A percentile compares a stretch with the other conserved stretches of the same genome.
Conservation (phyloP, 1,140 invertebrate species). For the Mycetomoellerius zeteki region DNA sequence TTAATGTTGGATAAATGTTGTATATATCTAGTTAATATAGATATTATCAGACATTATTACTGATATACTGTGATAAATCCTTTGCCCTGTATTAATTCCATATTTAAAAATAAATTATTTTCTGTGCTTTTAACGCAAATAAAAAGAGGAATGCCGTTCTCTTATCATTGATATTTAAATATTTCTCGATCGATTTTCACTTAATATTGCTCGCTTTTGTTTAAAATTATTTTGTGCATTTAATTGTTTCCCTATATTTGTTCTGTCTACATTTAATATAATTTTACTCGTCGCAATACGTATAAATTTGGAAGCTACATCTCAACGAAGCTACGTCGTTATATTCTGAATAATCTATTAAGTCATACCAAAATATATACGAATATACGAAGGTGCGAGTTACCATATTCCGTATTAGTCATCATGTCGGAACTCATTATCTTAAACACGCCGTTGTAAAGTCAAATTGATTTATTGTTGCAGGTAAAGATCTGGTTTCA, state of each 20-base stretch:
- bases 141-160: too few species aligned
- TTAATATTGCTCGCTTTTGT: too few species aligned
- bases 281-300: background rate
- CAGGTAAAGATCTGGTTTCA: slow-evolving; percentile 99
- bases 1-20: background rate
- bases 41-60: background rate
- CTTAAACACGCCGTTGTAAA: slow-evolving; percentile 40
- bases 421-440: slow-evolving; percentile 6
- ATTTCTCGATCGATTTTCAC: too few species aligned
- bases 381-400: background rate
- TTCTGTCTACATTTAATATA: background rate
- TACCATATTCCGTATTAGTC: slow-evolving; percentile 7
- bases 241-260: background rate
- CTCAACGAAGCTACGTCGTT: background rate
- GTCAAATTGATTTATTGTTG: slow-evolving; percentile 73
- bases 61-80: background rate
- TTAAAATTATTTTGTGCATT: background rate
- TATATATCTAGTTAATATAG: background rate
- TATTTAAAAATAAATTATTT: background rate
- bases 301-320: background rate
- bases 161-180: too few species aligned
- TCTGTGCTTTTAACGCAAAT: background rate
- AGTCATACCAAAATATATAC: background rate
- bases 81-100: background rate
- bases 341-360: background rate